phyloP scores from a whole-genome alignment of 2,113 vertebrate genomes.

The Hipposideros armiger region DNA sequence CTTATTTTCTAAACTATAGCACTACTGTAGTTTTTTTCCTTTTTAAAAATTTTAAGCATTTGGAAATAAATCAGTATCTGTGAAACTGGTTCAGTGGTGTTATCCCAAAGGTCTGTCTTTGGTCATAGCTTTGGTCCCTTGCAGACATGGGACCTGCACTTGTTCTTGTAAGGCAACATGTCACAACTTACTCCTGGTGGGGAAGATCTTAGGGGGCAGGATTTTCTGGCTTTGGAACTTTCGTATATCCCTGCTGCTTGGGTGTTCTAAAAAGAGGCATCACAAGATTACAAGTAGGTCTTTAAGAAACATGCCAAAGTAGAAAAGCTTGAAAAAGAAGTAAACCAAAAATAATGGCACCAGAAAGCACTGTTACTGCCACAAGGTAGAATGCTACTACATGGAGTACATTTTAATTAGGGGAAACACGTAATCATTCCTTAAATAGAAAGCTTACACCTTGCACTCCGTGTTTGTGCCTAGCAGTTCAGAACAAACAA shows the following conservation, averaged over 20 bases:
- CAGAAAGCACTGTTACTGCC: not conserved
- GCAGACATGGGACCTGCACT: not conserved
- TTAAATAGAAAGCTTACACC: not conserved
- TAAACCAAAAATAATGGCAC: not conserved
- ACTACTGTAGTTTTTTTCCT: not conserved
- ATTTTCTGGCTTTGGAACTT: conserved; percentile 21
- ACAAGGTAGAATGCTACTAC: no score
- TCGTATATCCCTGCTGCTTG: not conserved
- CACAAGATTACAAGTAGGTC: not conserved
- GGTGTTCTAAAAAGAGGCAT: conserved; percentile 17
- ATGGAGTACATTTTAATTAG: not conserved
- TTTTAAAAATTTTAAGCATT: not conserved
- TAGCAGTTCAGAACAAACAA: not conserved
- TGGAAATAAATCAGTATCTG: not conserved
- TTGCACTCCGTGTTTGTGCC: not conserved
- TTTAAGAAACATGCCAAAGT: conserved; percentile 27
- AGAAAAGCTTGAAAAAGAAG: conserved; percentile 15
- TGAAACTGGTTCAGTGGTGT: not conserved
- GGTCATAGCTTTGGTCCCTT: not conserved
- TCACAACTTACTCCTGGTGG: not conserved
- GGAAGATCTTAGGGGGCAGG: not conserved
- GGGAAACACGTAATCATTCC: not conserved
- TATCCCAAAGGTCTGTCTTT: not conserved
- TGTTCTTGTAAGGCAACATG: not conserved
- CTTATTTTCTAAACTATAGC: not conserved